Percentiles rank a stretch among this genome's conserved stretches.
Conservation (phyloP, 2,113 vertebrate species). For the Accipiter virgatus region DNA sequence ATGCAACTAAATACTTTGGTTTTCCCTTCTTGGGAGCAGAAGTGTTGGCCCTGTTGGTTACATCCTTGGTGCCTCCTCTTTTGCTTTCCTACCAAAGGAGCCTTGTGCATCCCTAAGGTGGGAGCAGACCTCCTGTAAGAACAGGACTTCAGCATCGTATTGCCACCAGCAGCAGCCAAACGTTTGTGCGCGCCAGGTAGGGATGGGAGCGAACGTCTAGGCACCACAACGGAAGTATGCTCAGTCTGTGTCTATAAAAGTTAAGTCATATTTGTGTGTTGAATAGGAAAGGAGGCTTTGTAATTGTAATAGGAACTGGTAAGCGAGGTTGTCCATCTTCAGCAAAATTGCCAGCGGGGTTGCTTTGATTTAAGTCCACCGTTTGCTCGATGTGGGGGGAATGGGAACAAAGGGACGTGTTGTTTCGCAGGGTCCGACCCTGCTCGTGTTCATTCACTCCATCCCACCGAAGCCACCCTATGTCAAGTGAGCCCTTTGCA, state of each 20-base stretch:
- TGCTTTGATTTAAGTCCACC: neutral
- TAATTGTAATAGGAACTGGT: neutral
- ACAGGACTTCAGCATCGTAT: neutral
- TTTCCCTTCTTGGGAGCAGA: neutral
- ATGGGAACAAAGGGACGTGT: neutral
- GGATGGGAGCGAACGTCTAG: neutral
- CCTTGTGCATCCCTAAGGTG: neutral
- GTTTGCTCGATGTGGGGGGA: neutral
- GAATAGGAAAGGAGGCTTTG: neutral
- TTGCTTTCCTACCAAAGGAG: neutral
- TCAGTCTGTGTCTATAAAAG: neutral
- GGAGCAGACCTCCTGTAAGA: neutral
- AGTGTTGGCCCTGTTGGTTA: neutral
- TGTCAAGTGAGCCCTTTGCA: rapidly evolving
- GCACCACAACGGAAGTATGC: neutral
- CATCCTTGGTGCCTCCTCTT: neutral
- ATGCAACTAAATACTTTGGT: neutral
- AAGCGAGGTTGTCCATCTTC: neutral
- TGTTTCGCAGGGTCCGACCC: neutral
- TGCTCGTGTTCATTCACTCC: neutral
- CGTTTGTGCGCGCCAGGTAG: neutral
- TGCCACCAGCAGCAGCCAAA: neutral
- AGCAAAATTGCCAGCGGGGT: neutral
- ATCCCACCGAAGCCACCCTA: neutral
- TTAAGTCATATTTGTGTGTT: neutral